Conservation (phyloP, 2,113 vertebrate species). For the Eclectus roratus region DNA sequence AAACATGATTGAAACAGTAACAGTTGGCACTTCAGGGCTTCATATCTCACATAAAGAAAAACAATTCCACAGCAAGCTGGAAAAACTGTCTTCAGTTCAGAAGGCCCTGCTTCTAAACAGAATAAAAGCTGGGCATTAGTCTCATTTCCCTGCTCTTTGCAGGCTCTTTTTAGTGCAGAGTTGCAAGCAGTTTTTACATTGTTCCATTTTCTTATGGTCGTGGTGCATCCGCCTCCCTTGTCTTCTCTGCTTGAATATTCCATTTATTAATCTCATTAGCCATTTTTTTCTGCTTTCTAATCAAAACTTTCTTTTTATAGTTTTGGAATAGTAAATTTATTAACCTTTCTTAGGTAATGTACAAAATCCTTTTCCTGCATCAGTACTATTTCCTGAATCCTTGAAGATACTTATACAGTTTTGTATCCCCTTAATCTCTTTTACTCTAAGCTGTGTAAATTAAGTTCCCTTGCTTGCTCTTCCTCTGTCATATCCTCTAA, state of each 20-base stretch:
- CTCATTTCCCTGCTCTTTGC: neutral
- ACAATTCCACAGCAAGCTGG: neutral
- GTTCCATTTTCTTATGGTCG: neutral
- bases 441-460: conserved; percentile 13
- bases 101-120: neutral
- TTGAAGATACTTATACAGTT: neutral
- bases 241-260: neutral
- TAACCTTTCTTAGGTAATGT: neutral
- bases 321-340: neutral
- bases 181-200: neutral
- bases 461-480: conserved; percentile 3
- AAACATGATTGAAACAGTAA: neutral
- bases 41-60: neutral
- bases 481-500: neutral
- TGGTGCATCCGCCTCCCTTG: neutral
- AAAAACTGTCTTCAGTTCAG: neutral
- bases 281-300: neutral
- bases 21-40: neutral
- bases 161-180: neutral
- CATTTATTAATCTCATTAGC: neutral
- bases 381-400: neutral
- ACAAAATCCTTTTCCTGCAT: neutral
- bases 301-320: neutral
- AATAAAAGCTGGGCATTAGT: neutral
- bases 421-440: conserved; percentile 45